A percentile compares a stretch with the other conserved stretches of the same genome.
These are phyloP conservation scores for Apodemus sylvaticus DNA, from an alignment of 2,113 vertebrate genomes.

Conservation along the genomic window DNA sequence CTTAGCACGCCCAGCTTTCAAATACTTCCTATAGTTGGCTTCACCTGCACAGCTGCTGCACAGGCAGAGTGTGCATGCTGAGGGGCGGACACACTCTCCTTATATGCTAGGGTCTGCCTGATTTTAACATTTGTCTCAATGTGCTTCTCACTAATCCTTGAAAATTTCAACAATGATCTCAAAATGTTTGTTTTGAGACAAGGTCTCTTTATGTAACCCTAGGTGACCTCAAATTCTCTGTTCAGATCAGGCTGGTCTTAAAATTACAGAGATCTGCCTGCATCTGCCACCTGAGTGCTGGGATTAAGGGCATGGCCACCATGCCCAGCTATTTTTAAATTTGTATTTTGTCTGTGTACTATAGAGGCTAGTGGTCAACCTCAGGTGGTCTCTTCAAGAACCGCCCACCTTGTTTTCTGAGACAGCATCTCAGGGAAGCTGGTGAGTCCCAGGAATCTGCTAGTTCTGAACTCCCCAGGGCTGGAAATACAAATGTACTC, in stretches of 20 bases:
- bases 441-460: neutral
- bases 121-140: neutral
- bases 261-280: neutral
- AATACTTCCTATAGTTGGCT: neutral
- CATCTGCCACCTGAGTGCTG: neutral
- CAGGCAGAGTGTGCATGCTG: neutral
- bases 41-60: neutral
- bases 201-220: neutral
- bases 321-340: neutral
- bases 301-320: neutral
- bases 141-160: neutral
- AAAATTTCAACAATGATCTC: slow-evolving; percentile 5
- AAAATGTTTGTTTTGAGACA: neutral
- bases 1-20: neutral
- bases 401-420: neutral
- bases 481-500: no score
- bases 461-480: neutral
- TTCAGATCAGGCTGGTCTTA: neutral
- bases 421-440: neutral
- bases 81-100: neutral
- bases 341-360: neutral
- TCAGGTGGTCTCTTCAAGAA: neutral
- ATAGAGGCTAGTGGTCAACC: neutral
- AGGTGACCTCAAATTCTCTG: neutral
- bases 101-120: neutral